Percentiles rank a stretch among this genome's conserved stretches.
phyloP scores from a whole-genome alignment of 2,888 invertebrate species.

The Drosophila melanosoma region DNA sequence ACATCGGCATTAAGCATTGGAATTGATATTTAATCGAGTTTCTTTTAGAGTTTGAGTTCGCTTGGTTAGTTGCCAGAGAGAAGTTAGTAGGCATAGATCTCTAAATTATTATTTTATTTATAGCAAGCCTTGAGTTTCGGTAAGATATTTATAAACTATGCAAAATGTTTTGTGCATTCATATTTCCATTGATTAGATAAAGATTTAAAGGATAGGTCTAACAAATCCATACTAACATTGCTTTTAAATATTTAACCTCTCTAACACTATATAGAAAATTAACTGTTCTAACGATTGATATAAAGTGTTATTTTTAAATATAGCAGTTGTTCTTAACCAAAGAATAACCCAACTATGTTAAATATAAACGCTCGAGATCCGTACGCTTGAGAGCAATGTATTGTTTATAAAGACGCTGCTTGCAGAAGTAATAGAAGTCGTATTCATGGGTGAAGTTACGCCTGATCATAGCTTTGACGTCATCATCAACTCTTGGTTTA shows the following conservation, averaged over 20 bases:
- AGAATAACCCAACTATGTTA: not conserved
- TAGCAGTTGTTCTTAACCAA: not conserved
- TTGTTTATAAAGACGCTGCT: slow-evolving; percentile 92
- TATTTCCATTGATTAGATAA: not conserved
- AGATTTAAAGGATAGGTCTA: not conserved
- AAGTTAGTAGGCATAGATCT: slow-evolving; percentile 10
- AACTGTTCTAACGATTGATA: not conserved
- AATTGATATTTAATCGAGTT: not conserved
- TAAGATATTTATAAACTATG: not conserved
- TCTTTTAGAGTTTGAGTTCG: not conserved
- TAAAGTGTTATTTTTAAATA: not conserved
- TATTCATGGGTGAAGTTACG: slow-evolving; percentile 94
- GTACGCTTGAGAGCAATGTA: slow-evolving; percentile 75
- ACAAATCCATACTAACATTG: not conserved
- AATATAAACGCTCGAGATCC: slow-evolving; percentile 35
- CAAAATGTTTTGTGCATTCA: slow-evolving; percentile 1
- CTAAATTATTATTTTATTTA: not conserved
- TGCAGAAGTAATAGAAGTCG: slow-evolving; percentile 95
- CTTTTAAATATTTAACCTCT: not conserved
- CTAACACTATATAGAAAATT: not conserved
- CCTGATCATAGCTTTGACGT: slow-evolving; percentile 93
- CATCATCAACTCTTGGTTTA: slow-evolving; percentile 93
- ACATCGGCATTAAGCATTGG: not conserved
- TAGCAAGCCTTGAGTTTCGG: not conserved
- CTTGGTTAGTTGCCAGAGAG: slow-evolving; percentile 22